Evolutionary conservation across 2,888 invertebrate genomes (phyloP).

Genomic region (Mimumesa dahlbomi): DNA sequence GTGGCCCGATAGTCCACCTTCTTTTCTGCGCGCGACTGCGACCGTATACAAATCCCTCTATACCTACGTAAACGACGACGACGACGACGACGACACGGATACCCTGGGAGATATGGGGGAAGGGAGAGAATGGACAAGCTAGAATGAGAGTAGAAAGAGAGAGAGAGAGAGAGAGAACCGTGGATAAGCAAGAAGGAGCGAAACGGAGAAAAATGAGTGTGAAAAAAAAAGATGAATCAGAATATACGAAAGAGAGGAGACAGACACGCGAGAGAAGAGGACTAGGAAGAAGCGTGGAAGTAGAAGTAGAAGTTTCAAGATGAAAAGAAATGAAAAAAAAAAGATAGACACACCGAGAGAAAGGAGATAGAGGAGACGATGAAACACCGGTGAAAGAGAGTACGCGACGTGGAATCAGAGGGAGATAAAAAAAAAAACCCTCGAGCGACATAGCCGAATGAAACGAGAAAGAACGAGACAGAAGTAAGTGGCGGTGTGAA

Average conservation of each 20-base stretch:
- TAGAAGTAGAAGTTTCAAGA: no score
- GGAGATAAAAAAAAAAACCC: no score
- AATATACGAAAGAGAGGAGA: no score
- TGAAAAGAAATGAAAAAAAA: no score
- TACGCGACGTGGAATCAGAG: neutral
- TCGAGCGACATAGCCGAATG: no score
- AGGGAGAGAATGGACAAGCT: constrained; percentile 9
- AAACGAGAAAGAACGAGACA: constrained; percentile 8
- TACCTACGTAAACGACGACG: constrained; percentile 35
- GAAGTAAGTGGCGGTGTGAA: constrained; percentile 13
- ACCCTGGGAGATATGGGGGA: neutral
- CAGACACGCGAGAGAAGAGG: no score
- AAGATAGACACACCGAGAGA: no score
- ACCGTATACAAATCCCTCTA: constrained; percentile 34
- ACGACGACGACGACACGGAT: neutral
- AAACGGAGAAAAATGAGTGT: neutral
- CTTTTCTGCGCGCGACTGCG: constrained; percentile 32
- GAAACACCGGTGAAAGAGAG: constrained; percentile 1
- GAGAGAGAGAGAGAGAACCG: neutral
- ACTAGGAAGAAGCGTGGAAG: no score
- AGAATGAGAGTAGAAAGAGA: constrained; percentile 2
- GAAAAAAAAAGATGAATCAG: no score
- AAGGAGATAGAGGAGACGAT: no score
- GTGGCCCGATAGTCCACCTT: constrained; percentile 59
- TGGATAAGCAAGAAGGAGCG: neutral